Evolutionary conservation across 2,888 invertebrate genomes (phyloP).

Genomic region (Limnephilus auricula): DNA sequence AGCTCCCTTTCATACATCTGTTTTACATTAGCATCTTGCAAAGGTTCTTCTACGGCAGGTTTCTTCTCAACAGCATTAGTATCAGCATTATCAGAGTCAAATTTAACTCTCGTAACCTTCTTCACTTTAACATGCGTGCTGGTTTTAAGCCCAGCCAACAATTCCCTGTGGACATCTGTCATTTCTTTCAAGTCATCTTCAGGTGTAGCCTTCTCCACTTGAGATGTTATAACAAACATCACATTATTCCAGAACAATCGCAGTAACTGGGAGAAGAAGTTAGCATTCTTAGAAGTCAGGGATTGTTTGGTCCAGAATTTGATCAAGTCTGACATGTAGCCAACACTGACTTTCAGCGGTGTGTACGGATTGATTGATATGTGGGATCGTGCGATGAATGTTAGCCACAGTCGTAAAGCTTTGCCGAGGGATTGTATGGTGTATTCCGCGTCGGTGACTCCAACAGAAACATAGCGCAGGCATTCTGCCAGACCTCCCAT

Average conservation of each 20-base stretch:
- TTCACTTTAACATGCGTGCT: constrained; percentile 69
- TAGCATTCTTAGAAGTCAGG: constrained; percentile 67
- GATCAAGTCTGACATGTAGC: constrained; percentile 69
- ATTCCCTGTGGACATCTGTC: constrained; percentile 72
- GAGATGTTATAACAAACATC: constrained; percentile 68
- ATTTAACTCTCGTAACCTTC: constrained; percentile 74
- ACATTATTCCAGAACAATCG: constrained; percentile 74
- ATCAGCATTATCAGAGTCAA: constrained; percentile 70
- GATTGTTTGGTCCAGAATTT: constrained; percentile 72
- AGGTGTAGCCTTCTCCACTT: constrained; percentile 72
- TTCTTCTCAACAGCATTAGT: constrained; percentile 69
- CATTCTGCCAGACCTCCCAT: constrained; percentile 86
- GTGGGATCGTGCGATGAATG: constrained; percentile 67
- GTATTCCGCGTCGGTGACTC: constrained; percentile 32
- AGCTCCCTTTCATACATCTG: constrained; percentile 73
- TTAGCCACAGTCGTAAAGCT: constrained; percentile 68
- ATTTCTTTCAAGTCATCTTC: constrained; percentile 71
- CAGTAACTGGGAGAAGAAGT: constrained; percentile 70
- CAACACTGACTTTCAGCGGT: constrained; percentile 70
- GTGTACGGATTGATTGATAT: constrained; percentile 64
- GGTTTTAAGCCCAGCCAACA: constrained; percentile 70
- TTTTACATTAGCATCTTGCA: constrained; percentile 20
- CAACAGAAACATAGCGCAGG: constrained; percentile 78
- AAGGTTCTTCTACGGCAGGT: not conserved
- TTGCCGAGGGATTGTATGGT: constrained; percentile 54